phyloP scores from a whole-genome alignment of 2,113 vertebrate species.

The Pseudopipra pipra region DNA sequence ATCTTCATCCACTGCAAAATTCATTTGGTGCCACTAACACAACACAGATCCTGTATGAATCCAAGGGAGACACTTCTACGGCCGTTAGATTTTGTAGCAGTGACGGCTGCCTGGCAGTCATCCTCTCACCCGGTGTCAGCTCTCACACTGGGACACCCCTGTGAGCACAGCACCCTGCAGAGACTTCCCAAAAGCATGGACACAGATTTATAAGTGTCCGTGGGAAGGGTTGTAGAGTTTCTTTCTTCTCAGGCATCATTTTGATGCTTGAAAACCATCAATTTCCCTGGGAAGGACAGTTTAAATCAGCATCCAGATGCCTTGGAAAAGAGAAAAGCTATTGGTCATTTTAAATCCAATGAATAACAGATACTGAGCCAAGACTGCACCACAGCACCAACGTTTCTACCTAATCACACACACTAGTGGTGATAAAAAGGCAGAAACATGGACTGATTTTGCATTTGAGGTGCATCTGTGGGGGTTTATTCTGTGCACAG shows the following conservation, averaged over 20 bases:
- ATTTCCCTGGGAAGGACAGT: background rate
- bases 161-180: background rate
- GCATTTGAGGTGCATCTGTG: background rate
- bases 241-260: background rate
- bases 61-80: background rate
- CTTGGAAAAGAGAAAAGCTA: background rate
- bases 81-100: accelerated
- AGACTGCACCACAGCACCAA: background rate
- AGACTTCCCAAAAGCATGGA: background rate
- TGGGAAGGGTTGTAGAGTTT: background rate
- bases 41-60: background rate
- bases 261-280: background rate
- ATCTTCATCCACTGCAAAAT: background rate
- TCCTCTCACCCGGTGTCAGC: background rate
- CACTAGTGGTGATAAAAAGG: background rate
- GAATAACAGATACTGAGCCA: background rate
- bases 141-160: background rate
- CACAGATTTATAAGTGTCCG: background rate
- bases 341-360: background rate
- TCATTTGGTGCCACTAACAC: slow-evolving; percentile 3
- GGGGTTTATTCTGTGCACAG: background rate
- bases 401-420: background rate
- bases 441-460: background rate
- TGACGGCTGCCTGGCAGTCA: background rate
- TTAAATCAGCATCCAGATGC: background rate